Evolutionary conservation across 1,140 invertebrate species (phyloP).

Genomic region (Condylostylus longicornis): DNA sequence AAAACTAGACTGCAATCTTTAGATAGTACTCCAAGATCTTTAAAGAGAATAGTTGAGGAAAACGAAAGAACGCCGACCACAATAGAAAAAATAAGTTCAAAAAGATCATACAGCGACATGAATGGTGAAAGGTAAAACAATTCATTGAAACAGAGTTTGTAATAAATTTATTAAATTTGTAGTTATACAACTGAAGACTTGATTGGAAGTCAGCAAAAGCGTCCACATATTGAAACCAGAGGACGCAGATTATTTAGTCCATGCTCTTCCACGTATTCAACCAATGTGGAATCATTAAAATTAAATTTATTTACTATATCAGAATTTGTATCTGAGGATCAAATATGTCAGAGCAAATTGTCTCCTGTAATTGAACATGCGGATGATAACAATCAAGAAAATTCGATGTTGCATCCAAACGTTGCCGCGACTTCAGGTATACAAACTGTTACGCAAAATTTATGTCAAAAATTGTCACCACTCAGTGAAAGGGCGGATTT

Average conservation of each 20-base stretch:
- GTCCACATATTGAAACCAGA: conserved; percentile 31
- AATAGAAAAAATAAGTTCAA: conserved; percentile 18
- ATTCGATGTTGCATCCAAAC: conserved; percentile 2
- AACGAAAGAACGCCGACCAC: conserved; percentile 27
- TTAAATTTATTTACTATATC: conserved; percentile 2
- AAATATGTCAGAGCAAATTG: conserved; percentile 3
- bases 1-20: conserved; percentile 30
- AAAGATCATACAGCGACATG: conserved; percentile 27
- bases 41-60: conserved; percentile 31
- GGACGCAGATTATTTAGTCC: conserved; percentile 31
- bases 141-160: too few relatives aligned
- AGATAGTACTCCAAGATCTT: conserved; percentile 35
- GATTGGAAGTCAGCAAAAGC: conserved; percentile 21
- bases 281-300: background rate
- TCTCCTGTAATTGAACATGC: background rate
- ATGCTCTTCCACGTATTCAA: background rate
- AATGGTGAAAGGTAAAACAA: conserved; percentile 14
- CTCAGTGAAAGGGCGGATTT: conserved; percentile 11
- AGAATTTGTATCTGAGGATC: conserved; percentile 13
- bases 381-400: conserved; percentile 20
- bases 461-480: conserved; percentile 15
- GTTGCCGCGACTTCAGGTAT: too few relatives aligned
- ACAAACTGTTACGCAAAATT: too few relatives aligned
- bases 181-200: conserved; percentile 6
- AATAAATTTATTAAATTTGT: too few relatives aligned